Conservation (phyloP, 1,140 invertebrate genomes). For the Drosophila nigromelanica region DNA sequence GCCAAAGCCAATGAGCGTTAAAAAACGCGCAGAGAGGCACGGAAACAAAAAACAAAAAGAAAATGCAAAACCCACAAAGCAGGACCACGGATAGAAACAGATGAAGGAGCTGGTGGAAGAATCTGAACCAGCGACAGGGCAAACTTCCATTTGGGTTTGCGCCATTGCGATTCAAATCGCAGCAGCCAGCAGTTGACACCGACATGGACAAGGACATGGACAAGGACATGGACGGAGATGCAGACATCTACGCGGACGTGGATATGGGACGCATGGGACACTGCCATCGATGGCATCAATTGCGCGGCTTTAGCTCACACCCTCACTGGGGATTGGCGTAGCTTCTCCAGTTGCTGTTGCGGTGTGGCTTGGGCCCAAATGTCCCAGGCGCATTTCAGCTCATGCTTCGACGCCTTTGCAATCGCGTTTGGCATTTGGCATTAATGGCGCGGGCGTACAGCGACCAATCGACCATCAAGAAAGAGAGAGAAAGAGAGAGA, state of each 20-base stretch:
- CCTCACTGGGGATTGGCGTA: neutral
- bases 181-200: slow-evolving; percentile 45
- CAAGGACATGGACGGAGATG: slow-evolving; percentile 35
- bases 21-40: slow-evolving; percentile 51
- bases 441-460: slow-evolving; percentile 50
- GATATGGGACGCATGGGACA: slow-evolving; percentile 5
- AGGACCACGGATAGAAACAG: neutral
- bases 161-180: slow-evolving; percentile 79
- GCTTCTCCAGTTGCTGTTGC: slow-evolving; percentile 8
- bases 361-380: slow-evolving; percentile 43
- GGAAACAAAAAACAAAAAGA: slow-evolving; percentile 23
- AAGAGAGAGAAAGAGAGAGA: neutral
- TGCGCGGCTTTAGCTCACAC: slow-evolving; percentile 36
- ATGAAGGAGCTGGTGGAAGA: neutral
- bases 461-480: slow-evolving; percentile 27
- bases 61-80: slow-evolving; percentile 10
- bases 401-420: slow-evolving; percentile 77
- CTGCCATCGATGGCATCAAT: slow-evolving; percentile 72
- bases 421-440: slow-evolving; percentile 75
- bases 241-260: slow-evolving; percentile 4
- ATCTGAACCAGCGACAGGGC: slow-evolving; percentile 36
- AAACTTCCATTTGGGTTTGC: slow-evolving; percentile 78
- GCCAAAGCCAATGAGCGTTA: slow-evolving; percentile 65
- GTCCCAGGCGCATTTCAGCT: slow-evolving; percentile 67
- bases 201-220: slow-evolving; percentile 39